Base-by-base conservation (phyloP, 2,888 invertebrate species). In the Apamea anceps region DNA sequence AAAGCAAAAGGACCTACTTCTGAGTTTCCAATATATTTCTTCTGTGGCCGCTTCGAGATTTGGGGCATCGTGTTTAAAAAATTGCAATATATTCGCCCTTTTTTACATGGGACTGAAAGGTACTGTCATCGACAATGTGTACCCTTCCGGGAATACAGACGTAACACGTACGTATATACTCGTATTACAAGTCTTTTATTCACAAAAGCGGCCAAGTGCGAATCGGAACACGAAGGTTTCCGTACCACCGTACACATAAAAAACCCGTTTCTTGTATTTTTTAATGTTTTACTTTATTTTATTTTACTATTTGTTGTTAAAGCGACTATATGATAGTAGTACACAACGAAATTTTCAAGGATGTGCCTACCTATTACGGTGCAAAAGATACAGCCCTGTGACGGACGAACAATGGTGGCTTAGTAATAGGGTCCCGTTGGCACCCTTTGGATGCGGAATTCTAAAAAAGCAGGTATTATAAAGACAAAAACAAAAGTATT, bases 401-500 rank as follows among this genome's bases (percentile, higher is more conserved):
- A 37, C 12, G 63, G 32, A 10, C 25, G 25, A 4, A 37, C 37
- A 32, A n/a, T 28, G 13, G 13, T 2, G 63, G 4, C 25, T 25
- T 6, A 37, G 12, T 37, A 37, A 65, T 21, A 25, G 21, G 37
- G 5, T 21, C 37, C 21, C 21, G 10, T 37, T 37, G 37, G 21
- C 32, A 32, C 1, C 21, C 10, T 32, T 32, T 32, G 21, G 18
- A 21, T 63, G 21, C 63, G 4, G 4, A 32, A 21, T 1, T 21
- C 21, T 4, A 65, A 28, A 80, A 71, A 72, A 66, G 42, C 7
- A 7, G 7, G 2, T 0, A 18, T 18, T 25, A n/a, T 12, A 37
- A 2, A 63, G 37, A 28, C 45, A 67, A 80, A 90, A 90, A 90
- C 81, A 89, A 89, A 80, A 62, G 45, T 77, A 84, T 90, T 84